Evolutionary conservation across 2,113 vertebrate species (phyloP).

Genomic region (Nipponia nippon): DNA sequence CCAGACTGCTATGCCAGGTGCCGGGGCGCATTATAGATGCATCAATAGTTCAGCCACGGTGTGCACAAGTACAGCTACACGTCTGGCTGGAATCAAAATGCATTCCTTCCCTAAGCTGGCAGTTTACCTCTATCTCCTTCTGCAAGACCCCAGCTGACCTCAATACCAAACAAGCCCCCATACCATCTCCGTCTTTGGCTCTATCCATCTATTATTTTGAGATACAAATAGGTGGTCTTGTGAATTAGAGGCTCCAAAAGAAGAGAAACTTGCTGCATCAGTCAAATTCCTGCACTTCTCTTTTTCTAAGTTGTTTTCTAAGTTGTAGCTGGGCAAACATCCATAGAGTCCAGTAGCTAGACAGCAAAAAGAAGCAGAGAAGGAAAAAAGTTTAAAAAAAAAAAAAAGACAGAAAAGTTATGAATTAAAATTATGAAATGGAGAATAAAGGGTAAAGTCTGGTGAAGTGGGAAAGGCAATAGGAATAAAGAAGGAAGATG

Average conservation of each 20-base stretch:
- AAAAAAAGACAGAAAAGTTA: neutral
- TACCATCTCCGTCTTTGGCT: neutral
- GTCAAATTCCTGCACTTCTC: slow-evolving; percentile 6
- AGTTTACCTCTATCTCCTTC: neutral
- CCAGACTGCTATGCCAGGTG: neutral
- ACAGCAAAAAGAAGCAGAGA: neutral
- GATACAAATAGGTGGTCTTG: neutral
- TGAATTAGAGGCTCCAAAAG: neutral
- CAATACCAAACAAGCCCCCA: neutral
- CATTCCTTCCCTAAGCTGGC: neutral
- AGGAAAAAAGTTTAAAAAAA: neutral
- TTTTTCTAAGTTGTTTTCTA: neutral
- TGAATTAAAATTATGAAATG: neutral
- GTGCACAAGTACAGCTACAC: neutral
- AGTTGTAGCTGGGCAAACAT: neutral
- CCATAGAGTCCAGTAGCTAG: neutral
- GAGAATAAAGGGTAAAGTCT: neutral
- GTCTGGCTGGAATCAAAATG: neutral
- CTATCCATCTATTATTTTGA: neutral
- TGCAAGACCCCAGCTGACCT: neutral
- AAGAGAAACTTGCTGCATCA: slow-evolving; percentile 42
- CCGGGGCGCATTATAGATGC: neutral
- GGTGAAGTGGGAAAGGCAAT: neutral
- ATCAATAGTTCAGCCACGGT: neutral
- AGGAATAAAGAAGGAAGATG: neutral